phyloP scores from a whole-genome alignment of 2,797 vertebrate species.

The Dermochelys coriacea region DNA sequence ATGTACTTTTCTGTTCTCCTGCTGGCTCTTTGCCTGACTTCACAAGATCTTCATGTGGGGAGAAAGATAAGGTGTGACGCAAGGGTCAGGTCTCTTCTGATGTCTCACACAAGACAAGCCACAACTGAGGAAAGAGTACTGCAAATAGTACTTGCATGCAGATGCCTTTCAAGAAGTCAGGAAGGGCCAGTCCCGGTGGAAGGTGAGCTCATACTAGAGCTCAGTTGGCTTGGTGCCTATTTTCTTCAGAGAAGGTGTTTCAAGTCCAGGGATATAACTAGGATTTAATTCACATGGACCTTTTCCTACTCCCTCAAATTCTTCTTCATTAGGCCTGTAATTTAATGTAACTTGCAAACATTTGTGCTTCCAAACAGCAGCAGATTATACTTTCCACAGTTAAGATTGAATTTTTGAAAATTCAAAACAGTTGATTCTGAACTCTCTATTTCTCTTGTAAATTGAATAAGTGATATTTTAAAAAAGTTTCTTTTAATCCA shows the following conservation, averaged over 20 bases:
- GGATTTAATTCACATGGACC: conserved; percentile 14
- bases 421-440: neutral
- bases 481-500: neutral
- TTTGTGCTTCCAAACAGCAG: conserved; percentile 16
- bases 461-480: neutral
- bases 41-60: conserved; percentile 48
- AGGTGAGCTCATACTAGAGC: conserved; percentile 60
- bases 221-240: conserved; percentile 32
- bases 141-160: conserved; percentile 30
- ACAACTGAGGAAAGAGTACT: conserved; percentile 31
- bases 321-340: conserved; percentile 33
- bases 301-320: conserved; percentile 36
- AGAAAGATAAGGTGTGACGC: conserved; percentile 75
- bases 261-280: conserved; percentile 43
- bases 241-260: conserved; percentile 56
- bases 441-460: neutral
- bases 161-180: conserved; percentile 56
- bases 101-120: conserved; percentile 55
- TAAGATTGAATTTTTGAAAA: neutral
- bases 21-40: conserved; percentile 70
- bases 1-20: conserved; percentile 59
- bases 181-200: conserved; percentile 54
- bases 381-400: neutral
- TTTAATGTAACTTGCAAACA: conserved; percentile 16
- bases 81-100: conserved; percentile 55